These are phyloP conservation scores for Gibbula magus DNA, from an alignment of 2,888 invertebrate genomes.

Conservation along the genomic window DNA sequence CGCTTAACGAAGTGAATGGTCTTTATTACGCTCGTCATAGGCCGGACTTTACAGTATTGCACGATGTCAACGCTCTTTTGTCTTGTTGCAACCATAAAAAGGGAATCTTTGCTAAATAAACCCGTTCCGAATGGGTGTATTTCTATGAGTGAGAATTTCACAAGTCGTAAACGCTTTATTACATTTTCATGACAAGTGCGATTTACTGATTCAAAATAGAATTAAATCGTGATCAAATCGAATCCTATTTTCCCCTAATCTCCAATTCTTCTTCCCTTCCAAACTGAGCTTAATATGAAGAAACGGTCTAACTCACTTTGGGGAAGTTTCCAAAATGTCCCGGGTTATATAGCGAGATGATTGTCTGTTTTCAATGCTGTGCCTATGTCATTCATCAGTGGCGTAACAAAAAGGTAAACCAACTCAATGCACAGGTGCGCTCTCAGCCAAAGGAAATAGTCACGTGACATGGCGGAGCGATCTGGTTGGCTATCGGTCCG, in stretches of 20 bases:
- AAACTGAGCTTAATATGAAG: not conserved
- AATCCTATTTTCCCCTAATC: not conserved
- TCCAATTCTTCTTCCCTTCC: not conserved
- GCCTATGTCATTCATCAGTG: conserved; percentile 15
- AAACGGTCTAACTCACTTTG: conserved; percentile 14
- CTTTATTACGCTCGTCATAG: not conserved
- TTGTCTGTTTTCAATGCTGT: not conserved
- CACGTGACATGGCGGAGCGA: conserved; percentile 19
- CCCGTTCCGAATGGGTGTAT: not conserved
- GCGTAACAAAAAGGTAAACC: conserved; percentile 12
- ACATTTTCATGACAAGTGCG: conserved; percentile 1
- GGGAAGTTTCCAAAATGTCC: not conserved
- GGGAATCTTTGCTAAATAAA: conserved; percentile 8
- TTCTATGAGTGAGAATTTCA: not conserved
- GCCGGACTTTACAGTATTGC: not conserved
- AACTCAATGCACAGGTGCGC: not conserved
- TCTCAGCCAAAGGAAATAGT: not conserved
- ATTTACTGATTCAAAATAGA: not conserved
- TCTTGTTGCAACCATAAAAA: not conserved
- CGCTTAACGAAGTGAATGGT: conserved; percentile 7
- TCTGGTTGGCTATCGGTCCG: conserved; percentile 23
- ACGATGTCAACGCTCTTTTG: not conserved
- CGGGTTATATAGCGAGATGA: not conserved
- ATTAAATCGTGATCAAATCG: not conserved
- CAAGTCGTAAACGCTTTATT: conserved; percentile 5